Percentiles rank a stretch among this genome's conserved stretches.
These are phyloP conservation scores for Seriola aureovittata DNA, from an alignment of 2,113 vertebrate species.

Conservation along the genomic window DNA sequence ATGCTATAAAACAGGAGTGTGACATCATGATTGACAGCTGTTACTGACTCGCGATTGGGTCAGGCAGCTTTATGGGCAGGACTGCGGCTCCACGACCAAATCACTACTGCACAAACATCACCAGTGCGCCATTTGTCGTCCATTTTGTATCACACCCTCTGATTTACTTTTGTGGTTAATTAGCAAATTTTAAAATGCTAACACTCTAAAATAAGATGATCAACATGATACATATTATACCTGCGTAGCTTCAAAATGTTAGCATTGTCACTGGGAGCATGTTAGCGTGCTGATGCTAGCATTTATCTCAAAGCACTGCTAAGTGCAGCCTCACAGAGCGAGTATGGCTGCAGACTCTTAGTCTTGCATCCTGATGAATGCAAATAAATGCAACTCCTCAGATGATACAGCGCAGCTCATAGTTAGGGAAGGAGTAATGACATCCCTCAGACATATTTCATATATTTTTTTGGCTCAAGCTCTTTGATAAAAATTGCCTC, in stretches of 20 bases:
- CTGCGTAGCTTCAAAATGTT: neutral
- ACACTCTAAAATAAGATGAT: neutral
- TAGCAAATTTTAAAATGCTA: neutral
- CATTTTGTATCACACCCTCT: no score
- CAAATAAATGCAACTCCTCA: neutral
- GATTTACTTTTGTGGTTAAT: no score
- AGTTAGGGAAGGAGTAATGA: neutral
- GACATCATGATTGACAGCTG: no score
- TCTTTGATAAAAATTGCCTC: constrained; percentile 20
- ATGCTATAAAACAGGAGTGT: no score
- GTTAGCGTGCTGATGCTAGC: neutral
- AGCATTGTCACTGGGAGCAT: neutral
- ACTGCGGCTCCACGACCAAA: no score
- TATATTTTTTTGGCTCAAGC: neutral
- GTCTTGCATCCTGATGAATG: neutral
- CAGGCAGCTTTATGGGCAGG: no score
- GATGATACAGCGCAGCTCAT: neutral
- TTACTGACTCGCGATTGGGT: no score
- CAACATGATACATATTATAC: neutral
- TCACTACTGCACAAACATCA: no score
- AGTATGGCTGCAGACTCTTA: neutral
- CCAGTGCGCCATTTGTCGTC: no score
- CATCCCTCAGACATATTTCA: neutral
- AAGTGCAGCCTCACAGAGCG: neutral
- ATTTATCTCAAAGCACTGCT: neutral